Percentiles rank a stretch among this genome's conserved stretches.
Conservation (phyloP, 2,888 invertebrate species). For the Hirtodrosophila histrioides region DNA sequence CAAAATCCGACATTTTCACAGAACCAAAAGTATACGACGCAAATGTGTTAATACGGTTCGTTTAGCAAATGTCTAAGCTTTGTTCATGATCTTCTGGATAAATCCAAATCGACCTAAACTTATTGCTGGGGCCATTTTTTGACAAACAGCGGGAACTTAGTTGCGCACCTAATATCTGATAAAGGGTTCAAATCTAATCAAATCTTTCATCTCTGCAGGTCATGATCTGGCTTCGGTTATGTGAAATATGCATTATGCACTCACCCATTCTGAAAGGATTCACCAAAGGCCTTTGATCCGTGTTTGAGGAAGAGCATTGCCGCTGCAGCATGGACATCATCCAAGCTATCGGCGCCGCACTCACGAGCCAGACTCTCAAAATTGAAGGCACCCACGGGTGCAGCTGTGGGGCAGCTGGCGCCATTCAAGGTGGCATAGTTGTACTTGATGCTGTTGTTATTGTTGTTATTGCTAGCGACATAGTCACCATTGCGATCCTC, state of each 20-base stretch:
- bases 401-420: background rate
- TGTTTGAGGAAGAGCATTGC: slow-evolving; percentile 95
- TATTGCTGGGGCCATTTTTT: no score
- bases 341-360: slow-evolving; percentile 86
- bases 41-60: no score
- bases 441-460: slow-evolving; percentile 40
- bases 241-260: slow-evolving; percentile 4
- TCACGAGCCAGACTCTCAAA: slow-evolving; percentile 82
- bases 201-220: no score
- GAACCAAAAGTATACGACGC: no score
- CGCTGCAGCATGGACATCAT: slow-evolving; percentile 93
- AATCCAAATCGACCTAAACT: no score
- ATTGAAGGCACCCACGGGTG: slow-evolving; percentile 70
- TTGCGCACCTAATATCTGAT: no score
- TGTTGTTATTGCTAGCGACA: slow-evolving; percentile 54
- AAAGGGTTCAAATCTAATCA: no score
- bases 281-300: slow-evolving; percentile 88
- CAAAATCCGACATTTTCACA: no score
- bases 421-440: slow-evolving; percentile 29
- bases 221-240: no score
- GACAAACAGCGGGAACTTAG: no score
- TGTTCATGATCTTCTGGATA: no score
- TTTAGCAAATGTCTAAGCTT: no score
- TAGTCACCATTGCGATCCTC: slow-evolving; percentile 81
- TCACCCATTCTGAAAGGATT: slow-evolving; percentile 84